These are phyloP conservation scores for Pampus argenteus DNA, from an alignment of 2,797 vertebrate species.

Conservation along the genomic window DNA sequence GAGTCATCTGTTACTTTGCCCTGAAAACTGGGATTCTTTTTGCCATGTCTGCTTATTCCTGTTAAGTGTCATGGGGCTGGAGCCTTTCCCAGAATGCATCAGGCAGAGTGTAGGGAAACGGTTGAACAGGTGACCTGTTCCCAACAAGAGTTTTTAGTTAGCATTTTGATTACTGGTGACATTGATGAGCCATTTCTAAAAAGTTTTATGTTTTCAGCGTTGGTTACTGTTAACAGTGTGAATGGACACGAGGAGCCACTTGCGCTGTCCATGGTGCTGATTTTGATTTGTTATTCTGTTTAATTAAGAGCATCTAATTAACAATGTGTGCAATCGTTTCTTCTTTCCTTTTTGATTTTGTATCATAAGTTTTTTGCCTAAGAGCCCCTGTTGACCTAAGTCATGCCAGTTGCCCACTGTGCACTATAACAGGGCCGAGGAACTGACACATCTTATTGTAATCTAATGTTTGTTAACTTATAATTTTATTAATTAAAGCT, in stretches of 20 bases:
- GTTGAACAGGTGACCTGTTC: not conserved
- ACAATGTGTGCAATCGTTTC: not conserved
- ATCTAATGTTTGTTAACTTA: not conserved
- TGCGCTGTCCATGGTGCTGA: constrained; percentile 12
- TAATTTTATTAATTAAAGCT: not conserved
- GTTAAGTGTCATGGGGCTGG: not conserved
- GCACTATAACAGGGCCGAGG: not conserved
- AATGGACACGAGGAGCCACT: not conserved
- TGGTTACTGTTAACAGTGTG: too few species aligned
- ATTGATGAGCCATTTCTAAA: too few species aligned
- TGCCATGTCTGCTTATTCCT: not conserved
- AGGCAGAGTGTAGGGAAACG: not conserved
- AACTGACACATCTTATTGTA: not conserved
- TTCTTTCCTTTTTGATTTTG: not conserved
- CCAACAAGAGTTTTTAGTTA: too few species aligned
- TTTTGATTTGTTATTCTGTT: not conserved
- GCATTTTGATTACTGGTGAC: too few species aligned
- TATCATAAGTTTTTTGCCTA: too few species aligned
- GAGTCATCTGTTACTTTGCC: constrained; percentile 2
- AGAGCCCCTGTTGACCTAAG: too few species aligned
- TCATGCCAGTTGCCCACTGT: not conserved
- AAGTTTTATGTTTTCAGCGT: too few species aligned
- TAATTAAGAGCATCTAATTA: constrained; percentile 1
- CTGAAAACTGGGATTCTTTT: not conserved
- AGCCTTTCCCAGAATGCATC: not conserved